Conservation (phyloP, 2,113 vertebrate genomes). For the Engraulis encrasicolus region DNA sequence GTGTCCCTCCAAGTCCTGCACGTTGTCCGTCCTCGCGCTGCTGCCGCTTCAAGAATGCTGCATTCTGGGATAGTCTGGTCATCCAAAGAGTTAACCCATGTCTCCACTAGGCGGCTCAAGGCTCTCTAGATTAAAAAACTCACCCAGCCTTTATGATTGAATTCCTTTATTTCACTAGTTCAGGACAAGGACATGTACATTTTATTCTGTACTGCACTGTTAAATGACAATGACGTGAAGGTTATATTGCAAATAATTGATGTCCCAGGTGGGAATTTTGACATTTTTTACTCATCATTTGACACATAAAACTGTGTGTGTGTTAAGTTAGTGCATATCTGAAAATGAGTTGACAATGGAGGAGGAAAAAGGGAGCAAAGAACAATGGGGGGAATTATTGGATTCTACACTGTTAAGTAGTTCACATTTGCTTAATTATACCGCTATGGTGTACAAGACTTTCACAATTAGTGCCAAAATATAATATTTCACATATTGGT, state of each 20-base stretch:
- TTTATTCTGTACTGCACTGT: neutral
- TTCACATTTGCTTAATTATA: neutral
- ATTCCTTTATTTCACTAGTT: too few species aligned
- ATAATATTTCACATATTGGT: neutral
- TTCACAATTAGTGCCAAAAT: neutral
- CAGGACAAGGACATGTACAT: neutral
- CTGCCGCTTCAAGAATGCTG: neutral
- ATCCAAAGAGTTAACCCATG: neutral
- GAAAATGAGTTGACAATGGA: neutral
- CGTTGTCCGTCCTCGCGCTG: conserved; percentile 5
- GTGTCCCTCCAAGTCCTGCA: conserved; percentile 10
- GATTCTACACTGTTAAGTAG: neutral
- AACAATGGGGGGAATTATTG: too few species aligned
- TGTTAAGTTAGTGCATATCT: neutral
- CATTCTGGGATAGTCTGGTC: conserved; percentile 14
- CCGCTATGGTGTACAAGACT: neutral
- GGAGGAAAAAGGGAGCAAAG: neutral
- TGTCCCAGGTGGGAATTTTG: too few species aligned
- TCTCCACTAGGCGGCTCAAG: neutral
- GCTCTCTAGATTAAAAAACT: too few species aligned
- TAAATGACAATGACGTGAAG: neutral
- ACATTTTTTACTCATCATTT: too few species aligned
- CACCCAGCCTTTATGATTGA: too few species aligned
- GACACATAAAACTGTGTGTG: neutral
- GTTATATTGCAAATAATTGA: too few species aligned